These are phyloP conservation scores for Drosophila serrata DNA, from an alignment of 1,140 invertebrate species.

Conservation along the genomic window DNA sequence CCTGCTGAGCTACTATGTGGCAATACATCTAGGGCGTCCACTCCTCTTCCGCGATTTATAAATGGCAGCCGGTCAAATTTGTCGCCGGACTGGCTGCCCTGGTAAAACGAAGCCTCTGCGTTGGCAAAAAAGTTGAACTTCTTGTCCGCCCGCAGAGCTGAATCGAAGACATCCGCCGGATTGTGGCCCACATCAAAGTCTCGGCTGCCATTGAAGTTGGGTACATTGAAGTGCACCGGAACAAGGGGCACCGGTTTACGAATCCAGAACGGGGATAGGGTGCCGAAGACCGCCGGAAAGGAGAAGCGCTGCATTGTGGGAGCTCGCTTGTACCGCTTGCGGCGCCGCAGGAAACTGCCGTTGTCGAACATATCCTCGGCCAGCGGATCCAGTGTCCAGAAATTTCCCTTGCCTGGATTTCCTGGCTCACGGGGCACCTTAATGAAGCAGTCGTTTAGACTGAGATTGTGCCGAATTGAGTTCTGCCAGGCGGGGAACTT, in stretches of 20 bases:
- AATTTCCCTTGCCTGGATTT: conserved; percentile 99
- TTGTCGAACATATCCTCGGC: conserved; percentile 99
- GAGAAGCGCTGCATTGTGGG: conserved; percentile 85
- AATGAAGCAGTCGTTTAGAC: conserved; percentile 99
- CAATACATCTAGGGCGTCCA: conserved; percentile 42
- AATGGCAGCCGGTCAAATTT: conserved; percentile 76
- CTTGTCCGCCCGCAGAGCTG: conserved; percentile 71
- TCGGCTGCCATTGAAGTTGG: conserved; percentile 74
- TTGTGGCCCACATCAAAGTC: conserved; percentile 82
- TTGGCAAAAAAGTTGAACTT: conserved; percentile 85
- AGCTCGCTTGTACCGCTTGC: conserved; percentile 98
- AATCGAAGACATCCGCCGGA: conserved; percentile 74
- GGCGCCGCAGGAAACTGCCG: conserved; percentile 96
- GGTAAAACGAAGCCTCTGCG: conserved; percentile 74
- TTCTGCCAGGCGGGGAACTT: conserved; percentile 99
- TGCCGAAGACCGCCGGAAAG: conserved; percentile 84
- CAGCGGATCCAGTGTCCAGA: conserved; percentile 98
- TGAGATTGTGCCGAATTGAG: conserved; percentile 98
- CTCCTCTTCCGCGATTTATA: conserved; percentile 56
- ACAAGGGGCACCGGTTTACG: conserved; percentile 86
- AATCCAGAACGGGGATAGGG: conserved; percentile 85
- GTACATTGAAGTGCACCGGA: conserved; percentile 84
- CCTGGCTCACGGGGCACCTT: conserved; percentile 99
- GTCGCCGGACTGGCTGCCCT: conserved; percentile 60
- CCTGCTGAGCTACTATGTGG: conserved; percentile 37